These are phyloP conservation scores for Buphagus erythrorhynchus DNA, from an alignment of 2,797 vertebrate species.

Conservation along the genomic window DNA sequence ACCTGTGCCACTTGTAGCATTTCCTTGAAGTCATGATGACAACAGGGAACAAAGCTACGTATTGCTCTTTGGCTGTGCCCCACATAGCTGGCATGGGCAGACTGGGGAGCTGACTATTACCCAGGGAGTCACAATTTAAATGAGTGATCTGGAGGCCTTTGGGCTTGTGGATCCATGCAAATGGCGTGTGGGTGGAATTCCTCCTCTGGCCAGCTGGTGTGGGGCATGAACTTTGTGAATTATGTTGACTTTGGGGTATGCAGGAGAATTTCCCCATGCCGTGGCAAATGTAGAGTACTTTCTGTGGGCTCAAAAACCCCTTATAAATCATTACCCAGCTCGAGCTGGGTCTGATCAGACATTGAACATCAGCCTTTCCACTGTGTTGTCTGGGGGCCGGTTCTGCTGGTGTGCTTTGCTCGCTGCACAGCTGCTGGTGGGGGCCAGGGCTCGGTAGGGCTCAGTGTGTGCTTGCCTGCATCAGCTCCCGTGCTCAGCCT, in stretches of 20 bases:
- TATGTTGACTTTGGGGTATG: background rate
- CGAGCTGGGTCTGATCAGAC: background rate
- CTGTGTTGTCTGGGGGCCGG: background rate
- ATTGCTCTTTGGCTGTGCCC: rapidly evolving
- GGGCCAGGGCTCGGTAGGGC: background rate
- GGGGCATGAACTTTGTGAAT: background rate
- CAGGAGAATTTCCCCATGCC: background rate
- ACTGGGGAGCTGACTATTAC: background rate
- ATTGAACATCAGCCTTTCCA: background rate
- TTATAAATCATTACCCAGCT: background rate
- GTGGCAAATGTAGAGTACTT: background rate
- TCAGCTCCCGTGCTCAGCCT: background rate
- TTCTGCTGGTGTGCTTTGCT: background rate
- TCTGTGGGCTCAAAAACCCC: background rate
- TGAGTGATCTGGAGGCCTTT: background rate
- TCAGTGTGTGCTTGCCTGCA: background rate
- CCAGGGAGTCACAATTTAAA: background rate
- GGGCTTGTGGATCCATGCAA: background rate
- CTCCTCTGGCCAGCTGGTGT: background rate
- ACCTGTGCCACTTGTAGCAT: background rate
- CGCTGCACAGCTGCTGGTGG: rapidly evolving
- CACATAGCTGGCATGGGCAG: background rate
- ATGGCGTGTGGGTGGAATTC: background rate
- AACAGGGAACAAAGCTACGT: rapidly evolving
- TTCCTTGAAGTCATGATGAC: background rate